Evolutionary conservation across 2,888 invertebrate genomes (phyloP), one percentile per base, ranked within the genome.

Genomic region (Hyposoter didymator): DNA sequence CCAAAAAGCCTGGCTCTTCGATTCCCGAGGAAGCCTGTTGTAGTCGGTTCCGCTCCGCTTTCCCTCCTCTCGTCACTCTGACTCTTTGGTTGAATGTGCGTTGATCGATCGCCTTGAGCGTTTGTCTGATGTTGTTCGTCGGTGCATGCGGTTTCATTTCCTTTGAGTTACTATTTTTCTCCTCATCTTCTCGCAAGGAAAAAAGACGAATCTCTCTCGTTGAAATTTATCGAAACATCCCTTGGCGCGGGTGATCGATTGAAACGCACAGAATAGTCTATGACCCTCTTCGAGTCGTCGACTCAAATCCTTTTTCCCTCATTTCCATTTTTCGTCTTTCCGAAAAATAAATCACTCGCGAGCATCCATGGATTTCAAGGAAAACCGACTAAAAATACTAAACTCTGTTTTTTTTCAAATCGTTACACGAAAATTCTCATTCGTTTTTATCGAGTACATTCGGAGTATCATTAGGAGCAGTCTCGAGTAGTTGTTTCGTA

Each of bases 1-100:
- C 85, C 85, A 82, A 85, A 85, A 82, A 85, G 70, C 74, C 78
- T 70, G 74, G 82, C 74, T 82, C 82, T 85, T 85, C 70, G 79
- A 75, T 82, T 82, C 66, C 64, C 64, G 59, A 55, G 82, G 74
- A 74, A 79, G 49, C 78, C 55, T 55, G 22, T 59, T 55, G 22
- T 59, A 55, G 47, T 32, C 47, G 22, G 76, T 35, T 80, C 28
- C 55, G 75, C 72, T 84, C 73, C 81, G 78, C 70, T 82, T 85
- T 82, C 78, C 82, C 78, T 55, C 43, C 1, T 64, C 73, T 52
- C 72, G 73, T 66, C 45, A 59, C 70, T 2, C 28, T 22, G 52
- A 47, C 73, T 22, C 28, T 66, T 39, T 39, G n/a, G n/a, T 6
- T 35, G 12, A 47, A 78, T 59, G 14, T 43, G 32, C 73, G 35